Base-by-base conservation (phyloP, 2,113 vertebrate genomes). In the Riparia riparia region DNA sequence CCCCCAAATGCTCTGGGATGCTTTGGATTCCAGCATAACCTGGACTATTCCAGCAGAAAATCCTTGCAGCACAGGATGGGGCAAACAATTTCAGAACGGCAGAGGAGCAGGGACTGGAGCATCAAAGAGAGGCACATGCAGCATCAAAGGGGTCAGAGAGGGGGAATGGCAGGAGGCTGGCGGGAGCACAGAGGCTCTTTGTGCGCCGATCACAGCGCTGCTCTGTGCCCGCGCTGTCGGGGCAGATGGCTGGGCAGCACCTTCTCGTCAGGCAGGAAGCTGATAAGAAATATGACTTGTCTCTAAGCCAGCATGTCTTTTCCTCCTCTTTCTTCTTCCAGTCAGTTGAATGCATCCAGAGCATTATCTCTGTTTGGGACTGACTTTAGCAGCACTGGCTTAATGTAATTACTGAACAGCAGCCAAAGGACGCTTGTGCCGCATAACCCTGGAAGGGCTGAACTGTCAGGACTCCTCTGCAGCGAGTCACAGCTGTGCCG, bases 271-370 rank as follows among this genome's bases (percentile, higher is more conserved):
- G 94, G 91, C 89, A 95, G 94, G 94, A 95, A 96, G 87, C 93
- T 96, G 93, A 94, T 96, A 94, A 96, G 96, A 97, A 97, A 96
- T 96, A 97, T 95, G 93, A 94, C 93, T 95, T 97, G 94, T 95
- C 95, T 86, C 57, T 89, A 82, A 96, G 95, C 93, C 91, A 95
- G 93, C 89, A 2, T 96, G 94, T 70, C 82, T 96, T 95, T 96
- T 97, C 94, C 90, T 96, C 58, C 86, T 89, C 91, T 96, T 96
- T 92, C 95, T 96, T 96, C 86, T 94, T 96, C 86, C 84, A 94
- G 95, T 61, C 89, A 91, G 81, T 76, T 79, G 91, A 95, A 95
- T 79, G 81, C 28, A 1, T 92, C 95, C 93, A 95, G 93, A 94
- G 84, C 86, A 90, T 96, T 95, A 95, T 95, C 95, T 96, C 91